Conservation (phyloP, 2,888 invertebrate species). For the Diarsia dahlii region DNA sequence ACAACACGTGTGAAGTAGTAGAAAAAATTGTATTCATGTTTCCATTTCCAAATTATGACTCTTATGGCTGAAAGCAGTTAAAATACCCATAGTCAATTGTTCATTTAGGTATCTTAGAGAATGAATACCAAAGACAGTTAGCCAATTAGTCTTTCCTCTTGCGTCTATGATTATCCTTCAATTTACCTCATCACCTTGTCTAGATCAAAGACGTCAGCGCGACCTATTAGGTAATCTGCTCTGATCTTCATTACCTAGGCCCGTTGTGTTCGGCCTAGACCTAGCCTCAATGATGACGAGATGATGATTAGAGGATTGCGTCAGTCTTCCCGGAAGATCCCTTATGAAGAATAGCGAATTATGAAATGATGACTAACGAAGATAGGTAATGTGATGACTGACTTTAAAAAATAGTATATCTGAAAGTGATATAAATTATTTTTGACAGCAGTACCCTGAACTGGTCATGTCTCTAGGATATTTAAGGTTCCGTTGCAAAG, state of each 20-base stretch:
- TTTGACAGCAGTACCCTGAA: background rate
- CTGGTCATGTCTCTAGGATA: background rate
- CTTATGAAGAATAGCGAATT: conserved; percentile 5
- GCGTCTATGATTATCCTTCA: conserved; percentile 15
- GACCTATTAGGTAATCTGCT: conserved; percentile 13
- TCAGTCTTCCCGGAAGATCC: conserved; percentile 37
- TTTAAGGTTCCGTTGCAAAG: background rate
- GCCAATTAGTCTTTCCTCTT: conserved; percentile 4
- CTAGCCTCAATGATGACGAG: background rate
- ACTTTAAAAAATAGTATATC: too few species aligned
- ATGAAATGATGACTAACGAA: too few species aligned
- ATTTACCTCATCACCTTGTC: conserved; percentile 7
- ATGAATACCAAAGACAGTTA: background rate
- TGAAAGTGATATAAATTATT: background rate
- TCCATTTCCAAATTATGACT: background rate
- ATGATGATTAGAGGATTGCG: conserved; percentile 1
- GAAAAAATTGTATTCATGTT: background rate
- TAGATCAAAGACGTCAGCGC: conserved; percentile 24
- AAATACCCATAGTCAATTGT: background rate
- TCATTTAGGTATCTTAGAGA: background rate
- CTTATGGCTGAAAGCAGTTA: background rate
- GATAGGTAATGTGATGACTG: background rate
- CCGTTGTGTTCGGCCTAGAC: conserved; percentile 13
- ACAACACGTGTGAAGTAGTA: background rate
- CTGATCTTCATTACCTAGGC: conserved; percentile 10